A percentile compares a stretch with the other conserved stretches of the same genome.
Conservation (phyloP, 2,888 invertebrate species). For the Syritta pipiens region DNA sequence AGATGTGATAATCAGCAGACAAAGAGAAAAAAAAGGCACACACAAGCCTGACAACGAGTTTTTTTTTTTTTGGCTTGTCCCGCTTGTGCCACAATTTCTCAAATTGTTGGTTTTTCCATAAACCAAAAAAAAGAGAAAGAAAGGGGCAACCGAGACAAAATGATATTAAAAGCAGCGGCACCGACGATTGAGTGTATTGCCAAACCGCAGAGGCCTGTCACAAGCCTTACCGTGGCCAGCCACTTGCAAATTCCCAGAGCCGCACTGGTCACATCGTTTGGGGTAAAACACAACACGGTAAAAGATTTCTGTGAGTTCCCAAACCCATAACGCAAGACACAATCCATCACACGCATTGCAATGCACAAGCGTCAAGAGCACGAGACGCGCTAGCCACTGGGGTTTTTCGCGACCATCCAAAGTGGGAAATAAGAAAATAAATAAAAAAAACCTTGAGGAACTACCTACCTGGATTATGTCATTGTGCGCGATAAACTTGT, state of each 20-base stretch:
- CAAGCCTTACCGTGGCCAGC: background rate
- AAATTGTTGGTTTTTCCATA: slow-evolving; percentile 59
- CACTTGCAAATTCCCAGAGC: slow-evolving; percentile 7
- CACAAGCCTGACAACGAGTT: slow-evolving; percentile 42
- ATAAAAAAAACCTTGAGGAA: slow-evolving; percentile 63
- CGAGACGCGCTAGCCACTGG: slow-evolving; percentile 32
- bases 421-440: slow-evolving; percentile 22
- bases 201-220: slow-evolving; percentile 23
- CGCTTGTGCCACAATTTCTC: slow-evolving; percentile 47
- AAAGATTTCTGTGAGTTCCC: slow-evolving; percentile 28
- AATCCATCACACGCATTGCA: slow-evolving; percentile 28
- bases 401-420: slow-evolving; percentile 52
- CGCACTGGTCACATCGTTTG: background rate
- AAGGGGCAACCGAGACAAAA: background rate
- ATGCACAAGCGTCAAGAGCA: slow-evolving; percentile 17
- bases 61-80: slow-evolving; percentile 30
- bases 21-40: slow-evolving; percentile 27
- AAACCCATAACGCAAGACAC: slow-evolving; percentile 35
- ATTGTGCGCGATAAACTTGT: slow-evolving; percentile 45
- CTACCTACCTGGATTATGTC: slow-evolving; percentile 65
- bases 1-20: slow-evolving; percentile 58
- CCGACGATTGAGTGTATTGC: no score
- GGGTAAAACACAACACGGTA: background rate
- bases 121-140: slow-evolving; percentile 37
- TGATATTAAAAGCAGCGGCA: background rate